phyloP scores from a whole-genome alignment of 2,797 vertebrate genomes.

The Moxostoma hubbsi region DNA sequence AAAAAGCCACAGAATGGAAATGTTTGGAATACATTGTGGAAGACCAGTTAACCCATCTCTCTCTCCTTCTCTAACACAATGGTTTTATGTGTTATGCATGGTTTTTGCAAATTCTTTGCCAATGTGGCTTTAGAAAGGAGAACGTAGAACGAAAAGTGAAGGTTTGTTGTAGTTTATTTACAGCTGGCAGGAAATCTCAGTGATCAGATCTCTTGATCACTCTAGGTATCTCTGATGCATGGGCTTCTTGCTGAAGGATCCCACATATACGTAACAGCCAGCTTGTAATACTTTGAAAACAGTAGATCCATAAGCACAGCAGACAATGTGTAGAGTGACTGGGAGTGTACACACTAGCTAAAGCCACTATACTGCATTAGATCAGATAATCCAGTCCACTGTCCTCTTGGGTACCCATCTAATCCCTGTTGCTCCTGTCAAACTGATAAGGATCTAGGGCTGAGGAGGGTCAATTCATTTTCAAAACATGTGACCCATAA shows the following conservation, averaged over 20 bases:
- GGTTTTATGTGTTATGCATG: constrained; percentile 45
- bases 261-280: constrained; percentile 65
- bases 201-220: too few species aligned
- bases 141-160: constrained; percentile 2
- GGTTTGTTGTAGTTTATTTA: too few species aligned
- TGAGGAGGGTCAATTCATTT: too few species aligned
- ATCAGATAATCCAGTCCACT: constrained; percentile 67
- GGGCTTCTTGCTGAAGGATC: constrained; percentile 62
- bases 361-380: constrained; percentile 51
- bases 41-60: constrained; percentile 39
- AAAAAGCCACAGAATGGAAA: constrained; percentile 50
- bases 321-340: constrained; percentile 76
- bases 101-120: constrained; percentile 60
- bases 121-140: constrained; percentile 42
- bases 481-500: too few species aligned
- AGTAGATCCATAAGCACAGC: constrained; percentile 56
- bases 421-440: too few species aligned
- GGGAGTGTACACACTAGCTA: constrained; percentile 51
- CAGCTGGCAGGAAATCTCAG: too few species aligned
- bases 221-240: neutral
- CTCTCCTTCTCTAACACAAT: constrained; percentile 40
- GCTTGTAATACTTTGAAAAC: constrained; percentile 58
- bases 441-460: too few species aligned
- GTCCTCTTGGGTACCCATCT: too few species aligned
- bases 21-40: constrained; percentile 62